Evolutionary conservation across 1,140 invertebrate genomes (phyloP).

Genomic region (Trinorchestia longiramus): DNA sequence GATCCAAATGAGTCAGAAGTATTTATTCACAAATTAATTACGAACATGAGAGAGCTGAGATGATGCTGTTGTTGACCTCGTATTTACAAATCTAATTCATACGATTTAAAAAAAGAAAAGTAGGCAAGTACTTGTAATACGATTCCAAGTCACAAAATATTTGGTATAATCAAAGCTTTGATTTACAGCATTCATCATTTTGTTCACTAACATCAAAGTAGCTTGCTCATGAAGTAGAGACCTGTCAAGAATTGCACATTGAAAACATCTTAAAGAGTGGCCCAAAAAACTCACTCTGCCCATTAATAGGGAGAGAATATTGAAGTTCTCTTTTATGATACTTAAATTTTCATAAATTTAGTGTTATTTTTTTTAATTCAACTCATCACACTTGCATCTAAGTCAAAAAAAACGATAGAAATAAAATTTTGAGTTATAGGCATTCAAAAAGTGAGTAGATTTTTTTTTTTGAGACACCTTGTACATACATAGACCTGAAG

Average conservation of each 20-base stretch:
- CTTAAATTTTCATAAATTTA: too few species aligned
- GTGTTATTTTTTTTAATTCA: too few species aligned
- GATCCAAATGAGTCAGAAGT: background rate
- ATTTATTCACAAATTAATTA: background rate
- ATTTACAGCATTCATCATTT: background rate
- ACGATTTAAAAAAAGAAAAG: background rate
- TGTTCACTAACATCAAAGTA: background rate
- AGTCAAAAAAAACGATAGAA: too few species aligned
- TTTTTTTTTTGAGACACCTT: too few species aligned
- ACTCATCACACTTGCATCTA: too few species aligned
- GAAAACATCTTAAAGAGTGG: background rate
- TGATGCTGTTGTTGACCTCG: background rate
- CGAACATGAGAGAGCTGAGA: background rate
- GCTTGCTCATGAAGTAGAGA: background rate
- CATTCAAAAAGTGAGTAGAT: too few species aligned
- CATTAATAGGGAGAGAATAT: too few species aligned
- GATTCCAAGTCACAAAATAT: background rate
- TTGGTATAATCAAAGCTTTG: background rate
- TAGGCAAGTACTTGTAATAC: background rate
- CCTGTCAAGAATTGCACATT: background rate
- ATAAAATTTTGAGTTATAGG: too few species aligned
- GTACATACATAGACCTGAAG: background rate
- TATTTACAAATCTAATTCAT: background rate
- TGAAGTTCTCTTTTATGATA: too few species aligned
- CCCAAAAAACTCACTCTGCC: too few species aligned